Evolutionary conservation across 2,797 vertebrate species (phyloP).

Genomic region (Tapirus indicus): DNA sequence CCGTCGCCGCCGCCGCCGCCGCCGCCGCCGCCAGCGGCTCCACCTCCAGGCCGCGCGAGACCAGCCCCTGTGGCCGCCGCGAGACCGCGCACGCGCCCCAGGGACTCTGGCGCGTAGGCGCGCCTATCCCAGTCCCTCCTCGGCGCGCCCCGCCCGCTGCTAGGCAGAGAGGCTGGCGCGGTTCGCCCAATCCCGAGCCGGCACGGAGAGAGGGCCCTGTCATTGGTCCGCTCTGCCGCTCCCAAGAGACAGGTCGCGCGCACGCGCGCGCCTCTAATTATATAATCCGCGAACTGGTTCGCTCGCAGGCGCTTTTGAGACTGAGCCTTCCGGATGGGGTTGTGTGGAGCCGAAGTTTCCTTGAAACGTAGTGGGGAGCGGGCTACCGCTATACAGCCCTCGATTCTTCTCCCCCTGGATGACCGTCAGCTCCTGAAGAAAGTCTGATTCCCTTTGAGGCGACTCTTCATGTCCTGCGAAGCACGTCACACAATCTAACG

Average conservation of each 20-base stretch:
- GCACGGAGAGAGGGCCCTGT: background rate
- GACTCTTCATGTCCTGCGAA: background rate
- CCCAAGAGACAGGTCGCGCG: background rate
- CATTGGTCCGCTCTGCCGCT: conserved; percentile 55
- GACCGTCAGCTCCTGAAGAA: background rate
- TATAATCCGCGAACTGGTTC: rapidly evolving
- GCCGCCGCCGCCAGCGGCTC: conserved; percentile 67
- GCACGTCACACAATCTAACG: background rate
- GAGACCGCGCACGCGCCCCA: conserved; percentile 78
- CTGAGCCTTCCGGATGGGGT: rapidly evolving
- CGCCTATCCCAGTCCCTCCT: conserved; percentile 52
- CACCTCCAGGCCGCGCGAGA: conserved; percentile 81
- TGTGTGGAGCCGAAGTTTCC: background rate
- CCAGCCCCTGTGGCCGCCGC: conserved; percentile 73
- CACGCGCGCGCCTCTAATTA: background rate
- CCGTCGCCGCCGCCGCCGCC: conserved; percentile 71
- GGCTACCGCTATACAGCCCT: background rate
- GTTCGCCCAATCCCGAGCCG: conserved; percentile 63
- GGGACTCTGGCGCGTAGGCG: conserved; percentile 25
- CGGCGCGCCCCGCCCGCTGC: conserved; percentile 19
- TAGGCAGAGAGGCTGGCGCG: background rate
- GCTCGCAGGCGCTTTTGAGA: rapidly evolving
- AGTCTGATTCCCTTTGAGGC: background rate
- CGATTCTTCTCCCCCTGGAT: background rate
- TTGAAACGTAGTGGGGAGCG: background rate